phyloP scores from a whole-genome alignment of 1,140 invertebrate species.

The Drosophila melanica region DNA sequence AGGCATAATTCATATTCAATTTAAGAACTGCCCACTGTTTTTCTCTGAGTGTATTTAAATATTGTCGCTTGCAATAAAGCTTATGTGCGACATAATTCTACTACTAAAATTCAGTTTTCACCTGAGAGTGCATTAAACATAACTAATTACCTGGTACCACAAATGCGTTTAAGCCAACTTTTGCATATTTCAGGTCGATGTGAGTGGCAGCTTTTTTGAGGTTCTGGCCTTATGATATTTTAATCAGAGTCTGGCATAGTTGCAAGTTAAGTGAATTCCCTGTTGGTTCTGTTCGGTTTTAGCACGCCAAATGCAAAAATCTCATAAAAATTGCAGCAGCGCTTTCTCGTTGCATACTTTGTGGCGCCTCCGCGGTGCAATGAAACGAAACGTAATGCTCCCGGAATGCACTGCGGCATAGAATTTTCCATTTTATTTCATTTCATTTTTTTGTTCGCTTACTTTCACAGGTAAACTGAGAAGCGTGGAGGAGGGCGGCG shows the following conservation, averaged over 20 bases:
- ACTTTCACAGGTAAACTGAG: constrained; percentile 4
- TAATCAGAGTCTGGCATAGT: constrained; percentile 51
- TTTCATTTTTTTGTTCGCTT: constrained; percentile 4
- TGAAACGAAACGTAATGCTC: constrained; percentile 69
- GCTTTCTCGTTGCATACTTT: constrained; percentile 40
- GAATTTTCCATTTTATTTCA: constrained; percentile 21
- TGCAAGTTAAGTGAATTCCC: constrained; percentile 58
- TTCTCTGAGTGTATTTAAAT: too few relatives aligned
- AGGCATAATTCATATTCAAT: too few relatives aligned
- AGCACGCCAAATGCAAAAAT: constrained; percentile 43
- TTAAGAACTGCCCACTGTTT: too few relatives aligned
- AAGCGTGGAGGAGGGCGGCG: not conserved
- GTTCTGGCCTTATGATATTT: constrained; percentile 52
- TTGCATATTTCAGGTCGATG: constrained; percentile 9
- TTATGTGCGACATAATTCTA: too few relatives aligned
- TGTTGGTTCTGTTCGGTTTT: constrained; percentile 64
- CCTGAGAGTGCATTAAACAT: not conserved
- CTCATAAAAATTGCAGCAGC: constrained; percentile 54
- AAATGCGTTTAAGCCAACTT: not conserved
- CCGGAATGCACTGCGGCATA: constrained; percentile 43
- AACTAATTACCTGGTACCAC: not conserved
- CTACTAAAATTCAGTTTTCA: too few relatives aligned
- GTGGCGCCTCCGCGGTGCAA: constrained; percentile 22
- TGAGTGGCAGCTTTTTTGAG: constrained; percentile 6
- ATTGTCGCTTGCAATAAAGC: too few relatives aligned